Evolutionary conservation across 2,113 vertebrate species (phyloP), one percentile per base, ranked within the genome.

Genomic region (Blennius ocellaris): DNA sequence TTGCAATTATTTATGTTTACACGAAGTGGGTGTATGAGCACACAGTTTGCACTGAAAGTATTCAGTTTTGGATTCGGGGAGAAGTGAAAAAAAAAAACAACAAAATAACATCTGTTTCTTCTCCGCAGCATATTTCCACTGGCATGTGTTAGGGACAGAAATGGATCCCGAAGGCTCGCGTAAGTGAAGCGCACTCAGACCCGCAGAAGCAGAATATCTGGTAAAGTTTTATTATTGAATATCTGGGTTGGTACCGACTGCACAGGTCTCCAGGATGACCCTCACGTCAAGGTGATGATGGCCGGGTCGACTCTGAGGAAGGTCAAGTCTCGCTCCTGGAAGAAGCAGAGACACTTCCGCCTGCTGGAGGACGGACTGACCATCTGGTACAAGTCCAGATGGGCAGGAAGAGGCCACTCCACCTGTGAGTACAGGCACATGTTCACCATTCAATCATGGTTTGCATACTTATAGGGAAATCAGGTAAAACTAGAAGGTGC

Each of bases 261-360:
- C 3, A 3, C 89, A 99, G 97, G 93, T 69, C 79, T 96, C 52
- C 92, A 92, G 64, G 76, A 93, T 67, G 95, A 96, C 73, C 91
- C 93, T n/a, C 87, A 94, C 0, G 73, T 99, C 82, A 85, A 93
- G 79, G 87, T 92, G 68, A 97, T 99, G 97, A 95, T 96, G 81
- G 89, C 92, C 11, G 97, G 96, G 30, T 94, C 87, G 0, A 70
- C 94, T 83, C 92, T 99, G 91, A 95, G 96, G 64, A 99, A 99
- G 87, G 96, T 98, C 65, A 98, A 96, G 77, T 96, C 97, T 69
- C 94, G 93, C 58, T 94, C 72, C 44, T 99, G 96, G 96, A 98
- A 96, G 87, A 97, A 95, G 78, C 94, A 94, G 49, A 92, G 97
- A n/a, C 95, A 93, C 86, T 99, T 96, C 92, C 94, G 93, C 73